Evolutionary conservation across 2,113 vertebrate species (phyloP).

Genomic region (Archilochus colubris): DNA sequence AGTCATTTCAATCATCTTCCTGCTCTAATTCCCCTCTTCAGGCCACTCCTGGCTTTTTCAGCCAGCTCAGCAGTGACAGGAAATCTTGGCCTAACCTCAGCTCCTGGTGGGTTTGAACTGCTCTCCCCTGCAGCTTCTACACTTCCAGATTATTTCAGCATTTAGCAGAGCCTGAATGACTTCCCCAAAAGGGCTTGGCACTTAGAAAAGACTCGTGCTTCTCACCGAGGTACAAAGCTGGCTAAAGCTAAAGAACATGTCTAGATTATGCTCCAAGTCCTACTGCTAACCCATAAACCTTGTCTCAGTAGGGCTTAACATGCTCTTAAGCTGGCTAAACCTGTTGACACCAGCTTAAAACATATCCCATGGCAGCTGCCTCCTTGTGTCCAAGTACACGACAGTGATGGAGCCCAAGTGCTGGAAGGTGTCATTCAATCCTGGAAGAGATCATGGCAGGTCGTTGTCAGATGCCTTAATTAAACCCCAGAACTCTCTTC

Average conservation of each 20-base stretch:
- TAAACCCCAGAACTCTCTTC: not conserved
- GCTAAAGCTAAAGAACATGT: not conserved
- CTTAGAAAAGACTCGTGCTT: not conserved
- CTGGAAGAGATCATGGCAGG: not conserved
- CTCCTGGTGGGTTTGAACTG: not conserved
- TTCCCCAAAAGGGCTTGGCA: not conserved
- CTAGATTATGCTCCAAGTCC: not conserved
- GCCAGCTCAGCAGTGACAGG: not conserved
- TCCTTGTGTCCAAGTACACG: not conserved
- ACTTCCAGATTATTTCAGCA: not conserved
- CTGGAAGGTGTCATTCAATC: not conserved
- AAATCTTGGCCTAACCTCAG: conserved; percentile 6
- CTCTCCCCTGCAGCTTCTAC: not conserved
- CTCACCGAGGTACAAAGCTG: not conserved
- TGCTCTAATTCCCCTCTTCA: not conserved
- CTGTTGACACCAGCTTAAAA: not conserved
- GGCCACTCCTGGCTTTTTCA: not conserved
- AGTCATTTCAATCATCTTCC: not conserved
- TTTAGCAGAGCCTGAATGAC: not conserved
- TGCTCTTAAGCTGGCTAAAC: conserved; percentile 18
- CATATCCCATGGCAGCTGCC: not conserved
- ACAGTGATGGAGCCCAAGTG: rapidly evolving
- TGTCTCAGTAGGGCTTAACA: not conserved
- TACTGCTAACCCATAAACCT: not conserved
- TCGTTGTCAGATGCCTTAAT: not conserved